Evolutionary conservation across 1,140 invertebrate species (phyloP), one percentile per base, ranked within the genome.

Genomic region (Danaus melanippus): DNA sequence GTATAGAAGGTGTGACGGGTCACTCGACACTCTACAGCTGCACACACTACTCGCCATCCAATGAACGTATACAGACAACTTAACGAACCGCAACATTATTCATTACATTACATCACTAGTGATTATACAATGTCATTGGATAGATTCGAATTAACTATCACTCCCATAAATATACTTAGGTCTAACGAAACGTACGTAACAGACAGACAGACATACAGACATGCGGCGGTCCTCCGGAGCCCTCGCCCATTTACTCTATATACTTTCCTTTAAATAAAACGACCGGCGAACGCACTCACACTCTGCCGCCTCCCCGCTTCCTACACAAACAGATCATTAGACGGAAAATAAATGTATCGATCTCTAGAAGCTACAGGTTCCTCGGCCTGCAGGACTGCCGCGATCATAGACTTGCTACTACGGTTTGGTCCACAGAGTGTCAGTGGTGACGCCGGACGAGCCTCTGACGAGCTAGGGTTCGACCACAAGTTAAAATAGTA

Each of bases 41-140:
- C 59, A 59, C 53, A 61, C 63, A 53, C 59, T 65, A 50, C 62
- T 49, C 48, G 56, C 63, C 61, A 61, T 60, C 58, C 59, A 61
- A 65, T 57, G 63, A 61, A 65, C 63, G 59, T 65, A 61, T 65
- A 65, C 62, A 54, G 41, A 57, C 50, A 64, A 60, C 60, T 46
- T 58, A 58, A 62, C 60, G 55, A 52, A 58, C 46, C 53, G 61
- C 46, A 52, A 52, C 21, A 32, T 32, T 32, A 32, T 32, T 32
- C 21, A 32, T 32, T 58, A 65, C 56, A 58, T 56, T 64, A 64
- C 44, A 51, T 50, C 47, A 56, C 52, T 60, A 64, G 54, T 64
- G 60, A 58, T 58, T 54, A 61, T 61, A 63, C 61, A 58, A 53
- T 58, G 55, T 49, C 61, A 63, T 59, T 55, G 57, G 61, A 63